Evolutionary conservation across 1,140 invertebrate genomes (phyloP).

Genomic region (Cotesia vestalis): DNA sequence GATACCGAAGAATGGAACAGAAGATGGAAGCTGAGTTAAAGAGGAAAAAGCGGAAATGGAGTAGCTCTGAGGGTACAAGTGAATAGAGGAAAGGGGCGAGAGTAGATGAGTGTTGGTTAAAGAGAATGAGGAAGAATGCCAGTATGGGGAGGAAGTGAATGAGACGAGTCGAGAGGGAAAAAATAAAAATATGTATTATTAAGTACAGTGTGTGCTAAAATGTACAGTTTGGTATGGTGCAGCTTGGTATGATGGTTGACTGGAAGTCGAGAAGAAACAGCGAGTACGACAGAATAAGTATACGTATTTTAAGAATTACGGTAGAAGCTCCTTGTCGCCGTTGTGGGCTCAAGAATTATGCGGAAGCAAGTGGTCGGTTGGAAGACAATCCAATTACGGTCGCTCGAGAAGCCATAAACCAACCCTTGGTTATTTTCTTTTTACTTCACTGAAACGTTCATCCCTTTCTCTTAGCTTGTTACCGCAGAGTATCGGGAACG

Average conservation of each 20-base stretch:
- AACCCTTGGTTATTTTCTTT: slow-evolving; percentile 27
- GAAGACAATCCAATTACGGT: slow-evolving; percentile 54
- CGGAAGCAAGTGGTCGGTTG: slow-evolving; percentile 47
- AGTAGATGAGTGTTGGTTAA: too few relatives aligned
- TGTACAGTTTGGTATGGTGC: neutral
- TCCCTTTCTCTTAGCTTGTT: slow-evolving; percentile 17
- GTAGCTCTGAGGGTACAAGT: slow-evolving; percentile 1
- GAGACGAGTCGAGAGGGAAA: neutral
- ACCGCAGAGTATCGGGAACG: slow-evolving; percentile 1
- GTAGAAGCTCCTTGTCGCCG: slow-evolving; percentile 38
- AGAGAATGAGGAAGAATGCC: neutral
- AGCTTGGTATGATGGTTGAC: neutral
- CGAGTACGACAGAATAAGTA: slow-evolving; percentile 21
- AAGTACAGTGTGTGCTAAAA: neutral
- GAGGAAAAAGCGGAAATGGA: slow-evolving; percentile 33
- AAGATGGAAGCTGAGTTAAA: neutral
- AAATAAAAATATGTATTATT: slow-evolving; percentile 3
- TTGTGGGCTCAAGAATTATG: slow-evolving; percentile 38
- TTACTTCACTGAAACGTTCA: neutral
- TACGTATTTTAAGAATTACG: slow-evolving; percentile 37
- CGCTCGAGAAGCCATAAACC: slow-evolving; percentile 55
- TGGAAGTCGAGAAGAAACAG: neutral
- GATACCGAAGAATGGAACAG: slow-evolving; percentile 15
- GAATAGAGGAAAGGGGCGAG: too few relatives aligned
- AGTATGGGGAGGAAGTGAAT: neutral